phyloP scores from a whole-genome alignment of 1,140 invertebrate species.

The Delia radicum region DNA sequence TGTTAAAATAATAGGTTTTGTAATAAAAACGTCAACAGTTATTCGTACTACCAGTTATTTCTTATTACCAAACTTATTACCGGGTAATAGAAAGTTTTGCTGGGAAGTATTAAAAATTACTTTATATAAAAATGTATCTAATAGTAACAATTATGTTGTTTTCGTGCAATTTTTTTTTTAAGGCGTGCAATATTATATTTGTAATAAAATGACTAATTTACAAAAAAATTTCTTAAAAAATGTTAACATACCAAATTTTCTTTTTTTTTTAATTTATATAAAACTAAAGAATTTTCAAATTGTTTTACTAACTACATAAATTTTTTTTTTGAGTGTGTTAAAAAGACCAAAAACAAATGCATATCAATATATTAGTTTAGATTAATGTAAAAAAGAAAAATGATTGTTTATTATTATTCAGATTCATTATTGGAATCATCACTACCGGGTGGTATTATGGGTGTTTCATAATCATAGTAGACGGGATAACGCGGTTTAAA shows the following conservation, averaged over 20 bases:
- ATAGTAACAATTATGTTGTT: too few species aligned
- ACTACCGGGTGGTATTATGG: constrained; percentile 56
- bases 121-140: too few species aligned
- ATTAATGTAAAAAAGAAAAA: background rate
- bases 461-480: constrained; percentile 55
- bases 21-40: too few species aligned
- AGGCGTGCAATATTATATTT: background rate
- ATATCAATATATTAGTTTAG: background rate
- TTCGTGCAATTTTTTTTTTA: too few species aligned
- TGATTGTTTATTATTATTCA: constrained; percentile 3
- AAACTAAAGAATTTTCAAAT: constrained; percentile 3
- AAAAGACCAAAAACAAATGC: constrained; percentile 22
- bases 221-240: background rate
- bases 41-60: too few species aligned
- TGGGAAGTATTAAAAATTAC: too few species aligned
- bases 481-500: constrained; percentile 55
- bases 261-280: background rate
- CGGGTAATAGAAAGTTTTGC: too few species aligned
- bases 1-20: too few species aligned
- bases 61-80: too few species aligned
- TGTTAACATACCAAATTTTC: background rate
- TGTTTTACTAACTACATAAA: background rate
- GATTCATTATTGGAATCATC: constrained; percentile 45
- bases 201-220: background rate
- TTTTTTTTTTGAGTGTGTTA: constrained; percentile 6